Percentiles rank a stretch among this genome's conserved stretches.
phyloP scores from a whole-genome alignment of 2,797 vertebrate species.

The Acanthornis magna region DNA sequence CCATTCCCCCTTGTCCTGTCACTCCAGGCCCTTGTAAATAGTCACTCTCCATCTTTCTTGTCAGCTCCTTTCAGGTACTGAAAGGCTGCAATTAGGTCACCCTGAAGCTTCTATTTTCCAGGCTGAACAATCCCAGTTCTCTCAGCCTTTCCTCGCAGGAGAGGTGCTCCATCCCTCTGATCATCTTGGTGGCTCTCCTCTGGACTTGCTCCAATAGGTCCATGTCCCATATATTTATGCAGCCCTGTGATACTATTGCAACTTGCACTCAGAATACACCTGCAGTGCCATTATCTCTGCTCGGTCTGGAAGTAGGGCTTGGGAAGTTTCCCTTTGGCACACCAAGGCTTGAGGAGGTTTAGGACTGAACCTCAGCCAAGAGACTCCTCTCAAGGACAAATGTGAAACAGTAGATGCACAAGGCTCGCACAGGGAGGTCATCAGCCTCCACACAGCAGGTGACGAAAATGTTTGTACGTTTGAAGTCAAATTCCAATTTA shows the following conservation, averaged over 20 bases:
- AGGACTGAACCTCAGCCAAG: not conserved
- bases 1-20: not conserved
- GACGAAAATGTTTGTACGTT: not conserved
- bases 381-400: not conserved
- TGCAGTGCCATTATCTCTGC: not conserved
- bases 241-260: not conserved
- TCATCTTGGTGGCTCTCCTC: not conserved
- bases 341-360: not conserved
- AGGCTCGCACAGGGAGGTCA: not conserved
- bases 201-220: not conserved
- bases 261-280: not conserved
- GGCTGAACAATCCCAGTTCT: not conserved
- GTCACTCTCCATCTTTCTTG: not conserved
- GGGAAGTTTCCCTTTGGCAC: not conserved
- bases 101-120: not conserved
- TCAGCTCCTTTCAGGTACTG: not conserved
- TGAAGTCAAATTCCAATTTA: not conserved
- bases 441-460: not conserved
- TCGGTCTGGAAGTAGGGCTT: not conserved
- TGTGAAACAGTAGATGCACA: not conserved
- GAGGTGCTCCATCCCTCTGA: not conserved
- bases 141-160: not conserved
- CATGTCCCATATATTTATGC: not conserved
- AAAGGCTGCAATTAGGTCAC: not conserved
- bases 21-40: not conserved